Evolutionary conservation across 2,113 vertebrate genomes (phyloP).

Genomic region (Eidolon helvum): DNA sequence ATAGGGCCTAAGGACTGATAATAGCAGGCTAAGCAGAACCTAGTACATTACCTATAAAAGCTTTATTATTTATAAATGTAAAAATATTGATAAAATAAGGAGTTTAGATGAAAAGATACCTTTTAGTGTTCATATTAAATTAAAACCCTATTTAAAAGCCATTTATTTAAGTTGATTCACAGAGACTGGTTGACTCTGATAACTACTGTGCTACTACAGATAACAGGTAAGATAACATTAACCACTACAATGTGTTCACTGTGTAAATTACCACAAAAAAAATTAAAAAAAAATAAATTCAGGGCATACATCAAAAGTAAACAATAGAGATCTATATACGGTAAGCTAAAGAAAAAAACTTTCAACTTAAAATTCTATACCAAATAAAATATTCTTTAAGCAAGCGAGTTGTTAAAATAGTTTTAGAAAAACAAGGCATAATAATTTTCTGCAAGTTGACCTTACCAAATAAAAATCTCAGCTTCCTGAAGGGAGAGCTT

Average conservation of each 20-base stretch:
- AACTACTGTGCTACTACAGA: neutral
- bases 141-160: neutral
- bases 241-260: neutral
- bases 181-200: neutral
- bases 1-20: neutral
- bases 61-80: neutral
- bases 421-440: neutral
- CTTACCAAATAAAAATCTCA: neutral
- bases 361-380: neutral
- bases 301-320: neutral
- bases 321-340: neutral
- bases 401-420: neutral
- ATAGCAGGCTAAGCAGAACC: neutral
- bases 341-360: neutral
- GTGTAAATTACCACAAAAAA: neutral
- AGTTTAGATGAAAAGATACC: neutral
- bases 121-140: neutral
- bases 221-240: neutral
- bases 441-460: neutral
- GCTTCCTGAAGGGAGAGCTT: neutral
- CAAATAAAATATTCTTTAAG: neutral
- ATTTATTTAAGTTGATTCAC: neutral
- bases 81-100: neutral
- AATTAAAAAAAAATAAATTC: neutral
- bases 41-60: neutral